Evolutionary conservation across 2,113 vertebrate species (phyloP), one percentile per base, ranked within the genome.

Genomic region (Hydropotes inermis): DNA sequence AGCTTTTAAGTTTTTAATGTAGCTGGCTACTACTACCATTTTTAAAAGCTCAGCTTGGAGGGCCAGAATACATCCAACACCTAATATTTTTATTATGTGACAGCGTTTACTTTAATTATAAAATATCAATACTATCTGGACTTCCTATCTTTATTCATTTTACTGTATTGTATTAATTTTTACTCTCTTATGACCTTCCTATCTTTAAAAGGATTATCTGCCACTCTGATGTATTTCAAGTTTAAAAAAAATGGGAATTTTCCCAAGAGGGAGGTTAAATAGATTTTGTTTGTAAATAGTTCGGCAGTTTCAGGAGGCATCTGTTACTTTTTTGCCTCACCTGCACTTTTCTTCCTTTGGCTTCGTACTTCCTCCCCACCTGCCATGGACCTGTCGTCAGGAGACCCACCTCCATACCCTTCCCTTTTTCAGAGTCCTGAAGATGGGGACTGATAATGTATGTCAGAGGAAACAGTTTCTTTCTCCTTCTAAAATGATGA

Each of bases 251-350:
- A 55, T 27, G 85, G 43, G 78, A 89, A 79, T 94, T 93, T 96
- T 93, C 30, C 94, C 74, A 96, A 89, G 89, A 93, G 96, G 76
- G 64, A 43, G 70, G 87, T 91, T 91, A 93, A 96, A 60, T 89
- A 30, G 25, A 64, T 89, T 95, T 78, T 95, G 78, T 96, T 79
- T 94, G 89, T 94, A 97, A 98, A 54, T 83, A 93, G 89, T 89
- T 76, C 60, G 43, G 28, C 76, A 39, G 47, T 89, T 54, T 47
- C 82, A 2, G 78, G 89, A 67, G 60, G 36, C 76, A 52, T 57
- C 91, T 82, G 85, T 52, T 86, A 11, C 52, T 30, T 36, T 82
- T 74, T 50, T 36, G 28, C 15, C 55, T 94, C 81, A 54, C 55
- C 55, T 70, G 67, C 0, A 1, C 54, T 33, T 86, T 55, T 23